Base-by-base conservation (phyloP, 2,113 vertebrate genomes). In the Sorex fumeus region DNA sequence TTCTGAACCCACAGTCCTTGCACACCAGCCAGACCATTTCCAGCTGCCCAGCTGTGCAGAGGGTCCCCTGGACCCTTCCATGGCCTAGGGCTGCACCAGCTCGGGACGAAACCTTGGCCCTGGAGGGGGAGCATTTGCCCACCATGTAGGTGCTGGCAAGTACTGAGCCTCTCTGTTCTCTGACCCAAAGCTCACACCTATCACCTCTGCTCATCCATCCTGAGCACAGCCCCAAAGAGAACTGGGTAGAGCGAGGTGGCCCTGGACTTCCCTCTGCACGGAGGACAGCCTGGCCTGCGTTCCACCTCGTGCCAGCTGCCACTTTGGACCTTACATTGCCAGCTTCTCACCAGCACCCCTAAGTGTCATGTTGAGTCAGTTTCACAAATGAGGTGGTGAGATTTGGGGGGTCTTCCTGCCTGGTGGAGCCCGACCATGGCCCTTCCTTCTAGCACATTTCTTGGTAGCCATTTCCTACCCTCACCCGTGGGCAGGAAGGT, bases 381-480 rank as follows among this genome's bases (percentile, higher is more conserved):
- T 60, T 60, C 90, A 62, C 30, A 30, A n/a, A 28, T 3, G 74
- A 28, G 18, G 72, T 3, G 40, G 8, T 8, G 2, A 12, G 23
- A n/a, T 50, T 62, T 36, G 19, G 36, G 3, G 40, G 57, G 18
- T 7, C 57, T 60, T 60, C 18, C 21, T 19, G 18, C 18, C 57
- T 8, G 12, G 23, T 2, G 0, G 27, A 50, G 36, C 12, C n/a
- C n/a, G n/a, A n/a, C n/a, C n/a, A n/a, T 16, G 18, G 19, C 21
- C 57, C 57, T 60, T 53, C 13, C 53, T 53, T 60, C 18, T 23
- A 60, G 19, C 16, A 16, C 21, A 23, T 60, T 19, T 23, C 21
- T 60, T 19, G 18, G 21, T 60, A 16, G 57, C 57, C 4, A 4
- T 16, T 53, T 19, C 18, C 57, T 60, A 19, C 57, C 21, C 57